Evolutionary conservation across 2,888 invertebrate genomes (phyloP).

Genomic region (Cinara cedri): DNA sequence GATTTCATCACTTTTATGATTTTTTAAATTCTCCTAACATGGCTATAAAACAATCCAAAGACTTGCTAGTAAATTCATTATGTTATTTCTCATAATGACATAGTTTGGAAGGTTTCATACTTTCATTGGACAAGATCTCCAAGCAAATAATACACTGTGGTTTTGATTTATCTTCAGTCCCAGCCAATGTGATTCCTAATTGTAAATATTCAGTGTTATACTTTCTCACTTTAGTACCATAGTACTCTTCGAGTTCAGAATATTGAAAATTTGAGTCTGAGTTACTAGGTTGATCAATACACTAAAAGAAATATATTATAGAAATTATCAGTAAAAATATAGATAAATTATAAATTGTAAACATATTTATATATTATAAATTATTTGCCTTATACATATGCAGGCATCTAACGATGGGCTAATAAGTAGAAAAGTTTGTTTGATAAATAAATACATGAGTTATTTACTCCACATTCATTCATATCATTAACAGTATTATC

Average conservation of each 20-base stretch:
- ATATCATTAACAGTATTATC: constrained; percentile 15
- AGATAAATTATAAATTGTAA: constrained; percentile 25
- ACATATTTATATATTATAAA: too few relatives aligned
- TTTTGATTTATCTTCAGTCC: constrained; percentile 44
- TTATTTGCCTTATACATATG: too few relatives aligned
- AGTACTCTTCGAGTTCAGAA: background rate
- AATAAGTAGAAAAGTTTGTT: too few relatives aligned
- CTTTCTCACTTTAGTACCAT: constrained; percentile 22
- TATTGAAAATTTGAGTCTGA: background rate
- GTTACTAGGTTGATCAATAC: background rate
- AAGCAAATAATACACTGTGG: constrained; percentile 60
- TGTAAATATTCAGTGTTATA: constrained; percentile 52
- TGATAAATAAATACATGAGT: background rate
- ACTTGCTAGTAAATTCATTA: too few relatives aligned
- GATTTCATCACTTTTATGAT: too few relatives aligned
- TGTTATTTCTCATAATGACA: too few relatives aligned
- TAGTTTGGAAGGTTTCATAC: too few relatives aligned
- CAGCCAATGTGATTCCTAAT: constrained; percentile 59
- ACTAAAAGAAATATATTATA: too few relatives aligned
- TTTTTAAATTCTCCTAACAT: background rate
- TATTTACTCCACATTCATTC: background rate
- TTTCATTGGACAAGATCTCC: constrained; percentile 40
- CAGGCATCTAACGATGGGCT: background rate
- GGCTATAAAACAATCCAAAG: constrained; percentile 42
- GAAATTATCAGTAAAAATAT: too few relatives aligned